phyloP scores from a whole-genome alignment of 2,113 vertebrate genomes.

The Rhinoderma darwinii region DNA sequence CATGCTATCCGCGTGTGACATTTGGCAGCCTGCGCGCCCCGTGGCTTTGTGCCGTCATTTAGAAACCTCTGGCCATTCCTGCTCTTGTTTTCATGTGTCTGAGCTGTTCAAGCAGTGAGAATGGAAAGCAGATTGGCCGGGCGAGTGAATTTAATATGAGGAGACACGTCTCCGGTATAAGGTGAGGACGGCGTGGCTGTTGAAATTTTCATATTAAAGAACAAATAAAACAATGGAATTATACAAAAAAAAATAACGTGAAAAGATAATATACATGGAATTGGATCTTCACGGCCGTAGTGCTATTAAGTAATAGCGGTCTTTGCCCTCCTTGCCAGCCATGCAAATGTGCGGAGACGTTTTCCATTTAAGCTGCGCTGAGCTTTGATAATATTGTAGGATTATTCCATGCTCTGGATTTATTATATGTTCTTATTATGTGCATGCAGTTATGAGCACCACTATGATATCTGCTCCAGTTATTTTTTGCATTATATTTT shows the following conservation, averaged over 20 bases:
- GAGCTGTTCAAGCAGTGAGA: slow-evolving; percentile 23
- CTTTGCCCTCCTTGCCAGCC: too few relatives aligned
- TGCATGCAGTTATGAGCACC: too few relatives aligned
- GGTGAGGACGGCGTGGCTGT: background rate
- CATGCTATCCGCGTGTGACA: slow-evolving; percentile 43
- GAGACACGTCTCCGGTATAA: background rate
- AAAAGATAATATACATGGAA: background rate
- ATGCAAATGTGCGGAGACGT: too few relatives aligned
- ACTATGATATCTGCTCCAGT: too few relatives aligned
- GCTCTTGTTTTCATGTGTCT: slow-evolving; percentile 23
- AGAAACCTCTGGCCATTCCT: slow-evolving; percentile 42
- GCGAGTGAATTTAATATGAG: background rate
- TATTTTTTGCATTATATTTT: too few relatives aligned
- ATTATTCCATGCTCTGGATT: too few relatives aligned
- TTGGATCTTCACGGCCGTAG: background rate
- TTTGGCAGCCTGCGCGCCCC: slow-evolving; percentile 9
- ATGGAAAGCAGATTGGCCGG: slow-evolving; percentile 6
- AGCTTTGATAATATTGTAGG: too few relatives aligned
- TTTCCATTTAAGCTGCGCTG: too few relatives aligned
- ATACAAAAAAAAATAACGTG: background rate
- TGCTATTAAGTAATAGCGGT: too few relatives aligned
- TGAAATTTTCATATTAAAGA: background rate
- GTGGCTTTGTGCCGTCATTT: slow-evolving; percentile 33
- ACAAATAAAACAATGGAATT: background rate
- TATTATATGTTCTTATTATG: too few relatives aligned